Evolutionary conservation across 2,888 invertebrate species (phyloP).

Genomic region (Chloroclysta siterata): DNA sequence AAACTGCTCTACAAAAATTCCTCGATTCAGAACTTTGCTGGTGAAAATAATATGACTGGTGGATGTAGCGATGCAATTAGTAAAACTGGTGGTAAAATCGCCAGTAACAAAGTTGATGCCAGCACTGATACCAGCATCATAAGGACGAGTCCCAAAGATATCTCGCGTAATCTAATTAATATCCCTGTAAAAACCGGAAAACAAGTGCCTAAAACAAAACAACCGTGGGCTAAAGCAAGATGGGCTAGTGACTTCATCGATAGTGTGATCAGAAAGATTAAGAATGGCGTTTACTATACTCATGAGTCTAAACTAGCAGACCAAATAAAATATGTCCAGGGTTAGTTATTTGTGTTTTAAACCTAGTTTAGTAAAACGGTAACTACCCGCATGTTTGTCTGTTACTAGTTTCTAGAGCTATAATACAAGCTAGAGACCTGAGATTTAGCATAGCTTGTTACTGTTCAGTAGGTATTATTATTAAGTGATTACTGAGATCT

Average conservation of each 20-base stretch:
- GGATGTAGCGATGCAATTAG: slow-evolving; percentile 27
- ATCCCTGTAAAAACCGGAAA: slow-evolving; percentile 14
- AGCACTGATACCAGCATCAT: slow-evolving; percentile 35
- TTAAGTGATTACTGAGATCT: too few species aligned
- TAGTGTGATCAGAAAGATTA: slow-evolving; percentile 70
- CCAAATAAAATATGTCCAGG: slow-evolving; percentile 19
- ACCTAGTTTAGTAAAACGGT: neutral
- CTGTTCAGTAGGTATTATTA: too few species aligned
- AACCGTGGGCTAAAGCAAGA: slow-evolving; percentile 63
- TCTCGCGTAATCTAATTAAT: slow-evolving; percentile 7
- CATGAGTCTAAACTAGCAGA: slow-evolving; percentile 47
- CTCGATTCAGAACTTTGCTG: slow-evolving; percentile 36
- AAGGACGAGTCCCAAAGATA: slow-evolving; percentile 8
- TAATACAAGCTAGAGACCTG: too few species aligned
- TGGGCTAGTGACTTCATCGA: slow-evolving; percentile 73
- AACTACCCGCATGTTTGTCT: too few species aligned
- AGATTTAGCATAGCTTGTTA: too few species aligned
- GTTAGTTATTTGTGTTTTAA: slow-evolving; percentile 33
- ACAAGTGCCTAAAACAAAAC: slow-evolving; percentile 19
- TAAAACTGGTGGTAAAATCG: slow-evolving; percentile 11
- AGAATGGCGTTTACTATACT: slow-evolving; percentile 67
- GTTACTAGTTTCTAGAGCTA: too few species aligned
- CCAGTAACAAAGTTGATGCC: slow-evolving; percentile 35
- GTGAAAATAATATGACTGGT: slow-evolving; percentile 28
- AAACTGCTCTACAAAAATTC: slow-evolving; percentile 63